Conservation (phyloP, 2,797 vertebrate species). For the Champsocephalus gunnari region DNA sequence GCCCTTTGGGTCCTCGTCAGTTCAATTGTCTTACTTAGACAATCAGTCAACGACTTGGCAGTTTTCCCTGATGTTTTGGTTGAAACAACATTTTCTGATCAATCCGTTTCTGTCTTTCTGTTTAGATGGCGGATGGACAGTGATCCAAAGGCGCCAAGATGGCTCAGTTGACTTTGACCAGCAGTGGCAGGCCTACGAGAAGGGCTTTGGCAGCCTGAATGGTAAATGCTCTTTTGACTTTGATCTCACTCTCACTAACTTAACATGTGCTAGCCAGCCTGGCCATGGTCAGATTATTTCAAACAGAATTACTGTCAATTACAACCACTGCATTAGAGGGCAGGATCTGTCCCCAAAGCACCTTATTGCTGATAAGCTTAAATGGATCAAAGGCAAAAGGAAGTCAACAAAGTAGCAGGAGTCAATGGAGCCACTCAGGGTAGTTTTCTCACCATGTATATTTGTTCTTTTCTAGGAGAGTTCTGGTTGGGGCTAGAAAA, state of each 20-base stretch:
- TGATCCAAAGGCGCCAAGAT: slow-evolving; percentile 92
- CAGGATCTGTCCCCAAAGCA: slow-evolving; percentile 6
- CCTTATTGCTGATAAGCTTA: slow-evolving; percentile 30
- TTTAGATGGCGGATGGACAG: slow-evolving; percentile 93
- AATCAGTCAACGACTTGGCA: slow-evolving; percentile 1
- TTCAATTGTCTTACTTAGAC: background rate
- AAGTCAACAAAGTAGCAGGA: background rate
- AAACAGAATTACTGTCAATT: slow-evolving; percentile 17
- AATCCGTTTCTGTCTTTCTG: slow-evolving; percentile 21
- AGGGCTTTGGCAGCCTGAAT: slow-evolving; percentile 91
- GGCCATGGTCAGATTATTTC: slow-evolving; percentile 32
- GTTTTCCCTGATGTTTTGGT: background rate
- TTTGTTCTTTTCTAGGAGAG: slow-evolving; percentile 84
- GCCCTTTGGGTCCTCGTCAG: background rate
- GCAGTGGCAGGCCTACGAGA: slow-evolving; percentile 92
- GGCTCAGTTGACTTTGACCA: slow-evolving; percentile 95
- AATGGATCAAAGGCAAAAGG: slow-evolving; percentile 11
- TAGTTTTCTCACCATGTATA: slow-evolving; percentile 6
- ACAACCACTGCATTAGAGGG: background rate
- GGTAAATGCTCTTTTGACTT: slow-evolving; percentile 82
- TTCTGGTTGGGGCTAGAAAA: slow-evolving; percentile 97
- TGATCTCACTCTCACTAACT: slow-evolving; percentile 40
- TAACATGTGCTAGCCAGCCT: slow-evolving; percentile 12
- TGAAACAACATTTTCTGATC: slow-evolving; percentile 11
- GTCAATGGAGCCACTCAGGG: background rate